Percentiles rank a stretch among this genome's conserved stretches.
Evolutionary conservation across 2,113 vertebrate species (phyloP).

Genomic region (Procapra przewalskii): DNA sequence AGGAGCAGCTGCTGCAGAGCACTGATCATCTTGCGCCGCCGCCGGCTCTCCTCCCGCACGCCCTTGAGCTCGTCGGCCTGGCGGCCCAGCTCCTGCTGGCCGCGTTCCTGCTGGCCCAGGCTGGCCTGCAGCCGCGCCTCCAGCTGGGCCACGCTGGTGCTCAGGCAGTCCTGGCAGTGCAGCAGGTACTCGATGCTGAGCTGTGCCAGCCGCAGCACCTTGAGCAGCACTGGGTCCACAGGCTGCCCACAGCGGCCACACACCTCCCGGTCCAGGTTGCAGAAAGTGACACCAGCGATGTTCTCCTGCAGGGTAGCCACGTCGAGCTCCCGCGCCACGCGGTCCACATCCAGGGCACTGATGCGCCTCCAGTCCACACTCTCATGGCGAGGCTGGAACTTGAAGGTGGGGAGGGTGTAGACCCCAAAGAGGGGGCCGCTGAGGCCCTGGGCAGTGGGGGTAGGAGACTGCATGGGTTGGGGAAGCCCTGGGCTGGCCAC

Average conservation of each 20-base stretch:
- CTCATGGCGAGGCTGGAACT: constrained; percentile 76
- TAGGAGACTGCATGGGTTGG: constrained; percentile 16
- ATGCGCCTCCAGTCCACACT: constrained; percentile 81
- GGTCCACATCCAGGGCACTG: constrained; percentile 80
- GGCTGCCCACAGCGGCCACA: constrained; percentile 80
- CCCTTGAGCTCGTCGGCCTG: constrained; percentile 70
- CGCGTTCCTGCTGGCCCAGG: constrained; percentile 51
- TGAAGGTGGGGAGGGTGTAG: constrained; percentile 64
- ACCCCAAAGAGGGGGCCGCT: background rate
- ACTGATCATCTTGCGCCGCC: constrained; percentile 79
- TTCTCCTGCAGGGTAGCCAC: constrained; percentile 82
- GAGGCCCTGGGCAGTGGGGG: background rate
- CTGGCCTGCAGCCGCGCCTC: constrained; percentile 72
- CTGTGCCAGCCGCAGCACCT: constrained; percentile 84
- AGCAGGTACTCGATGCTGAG: constrained; percentile 84
- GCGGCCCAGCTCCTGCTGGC: constrained; percentile 68
- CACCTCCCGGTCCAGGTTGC: constrained; percentile 76
- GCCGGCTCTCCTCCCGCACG: constrained; percentile 77
- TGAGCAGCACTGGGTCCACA: constrained; percentile 77
- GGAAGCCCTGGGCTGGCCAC: constrained; percentile 9
- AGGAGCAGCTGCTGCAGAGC: constrained; percentile 82
- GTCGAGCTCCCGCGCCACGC: constrained; percentile 80
- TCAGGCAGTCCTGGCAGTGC: constrained; percentile 82
- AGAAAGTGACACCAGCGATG: constrained; percentile 78
- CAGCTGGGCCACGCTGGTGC: constrained; percentile 66